These are phyloP conservation scores for Chymomyza amoena DNA, from an alignment of 2,888 invertebrate genomes.

Conservation along the genomic window DNA sequence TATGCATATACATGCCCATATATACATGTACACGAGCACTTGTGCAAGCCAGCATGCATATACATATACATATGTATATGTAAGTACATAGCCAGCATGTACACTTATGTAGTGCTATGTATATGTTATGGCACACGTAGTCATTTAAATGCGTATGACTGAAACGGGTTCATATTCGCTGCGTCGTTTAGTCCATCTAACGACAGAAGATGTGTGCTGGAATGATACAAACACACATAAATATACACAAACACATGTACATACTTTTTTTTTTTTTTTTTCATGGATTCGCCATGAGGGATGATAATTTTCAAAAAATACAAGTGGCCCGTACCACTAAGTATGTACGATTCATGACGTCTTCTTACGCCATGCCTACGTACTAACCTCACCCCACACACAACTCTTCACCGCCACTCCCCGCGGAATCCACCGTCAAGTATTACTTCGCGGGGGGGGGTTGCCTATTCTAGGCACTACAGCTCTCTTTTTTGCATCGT, in stretches of 20 bases:
- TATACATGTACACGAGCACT: slow-evolving; percentile 11
- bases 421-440: too few relatives aligned
- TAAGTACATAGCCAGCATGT: slow-evolving; percentile 8
- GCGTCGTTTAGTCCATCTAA: slow-evolving; percentile 16
- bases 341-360: too few relatives aligned
- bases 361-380: too few relatives aligned
- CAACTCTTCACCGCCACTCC: too few relatives aligned
- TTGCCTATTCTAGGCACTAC: too few relatives aligned
- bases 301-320: too few relatives aligned
- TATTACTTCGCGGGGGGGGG: too few relatives aligned
- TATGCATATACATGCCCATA: slow-evolving; percentile 38
- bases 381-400: too few relatives aligned
- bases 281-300: too few relatives aligned
- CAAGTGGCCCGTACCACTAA: too few relatives aligned
- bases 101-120: slow-evolving; percentile 31
- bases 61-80: not conserved
- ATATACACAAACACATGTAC: slow-evolving; percentile 1
- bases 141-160: slow-evolving; percentile 51
- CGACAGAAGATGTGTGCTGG: slow-evolving; percentile 30
- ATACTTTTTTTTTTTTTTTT: too few relatives aligned
- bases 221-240: slow-evolving; percentile 28
- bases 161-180: slow-evolving; percentile 55
- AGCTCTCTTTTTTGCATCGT: too few relatives aligned
- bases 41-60: slow-evolving; percentile 2
- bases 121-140: slow-evolving; percentile 26